Base-by-base conservation (phyloP, 2,888 invertebrate species). In the Parnassius orleans region DNA sequence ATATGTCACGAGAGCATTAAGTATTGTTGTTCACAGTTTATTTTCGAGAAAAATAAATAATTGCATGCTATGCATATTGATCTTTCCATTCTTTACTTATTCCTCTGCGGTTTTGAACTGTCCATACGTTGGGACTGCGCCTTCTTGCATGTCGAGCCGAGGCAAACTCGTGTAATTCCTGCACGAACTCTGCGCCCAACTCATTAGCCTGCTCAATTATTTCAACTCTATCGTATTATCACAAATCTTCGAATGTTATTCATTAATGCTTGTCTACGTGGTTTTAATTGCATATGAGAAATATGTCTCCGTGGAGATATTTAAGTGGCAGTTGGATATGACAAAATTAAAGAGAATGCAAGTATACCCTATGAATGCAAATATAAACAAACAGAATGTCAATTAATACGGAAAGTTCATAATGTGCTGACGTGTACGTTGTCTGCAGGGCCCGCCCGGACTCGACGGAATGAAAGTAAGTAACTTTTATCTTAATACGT, bases 401-500 rank as follows among this genome's bases (percentile, higher is more conserved):
- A 48, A 9, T 12, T 12, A 14, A n/a, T 9, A 14, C 9, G 7
- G 48, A 14, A 68, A 59, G 24, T 24, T 47, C 3, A 51, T 48
- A 61, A 50, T 60, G 50, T 33, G 73, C 74, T 82, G 68, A 83
- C 76, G 61, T 64, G 68, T 76, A 69, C 86, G 90, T 93, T 93
- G 88, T 93, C 79, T 81, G 90, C 95, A 98, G 98, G 98, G 98
- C 85, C 96, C 97, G 73, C 96, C 97, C 69, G 98, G 98, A 87
- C 94, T 98, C 88, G 98, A 98, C 93, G 98, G 98, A 87, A 97
- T 98, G 96, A 98, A 98, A 96, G 97, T 97, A 93, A 94, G 95
- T 92, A 66, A 33, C 33, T 7, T 33, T 33, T 33, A 7, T 5
- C 33, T 33, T 33, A 33, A 33, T 33, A 33, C 33, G 33, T 33